Evolutionary conservation across 1,140 invertebrate genomes (phyloP), one percentile per base, ranked within the genome.

Genomic region (Ladona fulva): DNA sequence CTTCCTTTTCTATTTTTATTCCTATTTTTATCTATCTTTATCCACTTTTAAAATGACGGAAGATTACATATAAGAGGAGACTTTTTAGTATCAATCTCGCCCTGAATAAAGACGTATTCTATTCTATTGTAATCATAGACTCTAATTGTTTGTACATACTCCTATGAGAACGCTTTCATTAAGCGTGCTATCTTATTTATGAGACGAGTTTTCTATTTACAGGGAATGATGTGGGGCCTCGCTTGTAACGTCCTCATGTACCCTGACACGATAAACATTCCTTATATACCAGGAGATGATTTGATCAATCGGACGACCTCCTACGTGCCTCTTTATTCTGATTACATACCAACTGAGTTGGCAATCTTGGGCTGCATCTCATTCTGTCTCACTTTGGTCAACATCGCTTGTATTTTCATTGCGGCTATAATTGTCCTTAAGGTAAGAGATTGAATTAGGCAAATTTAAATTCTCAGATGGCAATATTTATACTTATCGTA

Each of bases 331-430:
- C 80, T 92, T 10, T 94, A 93, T 81, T 90, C 91, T 11, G 86
- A 90, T 79, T 92, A 93, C 82, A 83, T 93, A 79, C 91, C 92
- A 24, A 89, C 90, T 16, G 94, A 96, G 83, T 92, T 92, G 82
- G 89, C 90, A 59, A 87, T 92, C 78, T 90, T 95, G 82, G 94
- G 94, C 24, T 89, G 92, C 74, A 89, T 95, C 42, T 95, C 93
- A 82, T 91, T 93, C 73, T 89, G 91, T 79, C 85, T 96, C 19
- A 95, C 93, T 0, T 86, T 95, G 29, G 87, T 96, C 7, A 95
- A 96, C 83, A 93, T 96, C 42, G 88, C 92, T 81, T 94, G 93
- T 83, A 95, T 96, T 82, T 92, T 95, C 81, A 89, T 94, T 79
- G 92, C 92, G 25, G 93, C 93, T 1, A 90, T 95, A 80, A 88